Evolutionary conservation across 2,888 invertebrate species (phyloP), one percentile per base, ranked within the genome.

Genomic region (Gnatocerus cornutus): DNA sequence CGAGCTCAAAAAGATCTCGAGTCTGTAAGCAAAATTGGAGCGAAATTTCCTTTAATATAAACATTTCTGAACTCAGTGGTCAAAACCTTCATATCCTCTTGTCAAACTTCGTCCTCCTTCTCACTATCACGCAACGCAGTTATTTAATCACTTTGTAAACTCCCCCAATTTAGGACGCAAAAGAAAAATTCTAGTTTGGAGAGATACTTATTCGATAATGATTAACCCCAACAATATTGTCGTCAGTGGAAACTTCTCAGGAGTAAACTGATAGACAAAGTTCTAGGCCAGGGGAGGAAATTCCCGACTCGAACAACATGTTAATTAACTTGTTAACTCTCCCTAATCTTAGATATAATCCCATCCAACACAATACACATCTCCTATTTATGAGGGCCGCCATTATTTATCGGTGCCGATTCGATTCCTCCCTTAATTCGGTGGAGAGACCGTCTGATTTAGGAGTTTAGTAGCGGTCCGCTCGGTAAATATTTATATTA

Each of bases 251-350:
- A 62, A 62, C 62, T 62, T 52, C 48, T 61, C 50, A 37, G 29
- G 50, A 62, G 41, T 30, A 53, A 53, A 41, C 53, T 43, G 53
- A 63, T 63, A 63, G 63, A 63, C 63, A 13, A 63, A 63, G 53
- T 63, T 63, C 48, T 50, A 50, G 59, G 61, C 56, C 56, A 52
- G 56, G 33, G 37, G 59, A 50, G 58, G 55, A 68, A 68, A 43
- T 55, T 62, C 55, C 55, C 48, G 12, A 41, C 59, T 56, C 63
- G 45, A 67, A 70, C 66, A 70, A 70, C 70, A 70, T 67, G 70
- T 70, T 70, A 70, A 70, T 70, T 70, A 70, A 70, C 67, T 70
- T 70, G 70, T 67, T 67, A 70, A 70, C 70, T 70, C 67, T 70
- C 66, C 29, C 62, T 70, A 70, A 70, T 70, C 70, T 58, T 62